Evolutionary conservation across 64 coral and sea anemone genomes (phyloP).

Genomic region (Actinia equina): DNA sequence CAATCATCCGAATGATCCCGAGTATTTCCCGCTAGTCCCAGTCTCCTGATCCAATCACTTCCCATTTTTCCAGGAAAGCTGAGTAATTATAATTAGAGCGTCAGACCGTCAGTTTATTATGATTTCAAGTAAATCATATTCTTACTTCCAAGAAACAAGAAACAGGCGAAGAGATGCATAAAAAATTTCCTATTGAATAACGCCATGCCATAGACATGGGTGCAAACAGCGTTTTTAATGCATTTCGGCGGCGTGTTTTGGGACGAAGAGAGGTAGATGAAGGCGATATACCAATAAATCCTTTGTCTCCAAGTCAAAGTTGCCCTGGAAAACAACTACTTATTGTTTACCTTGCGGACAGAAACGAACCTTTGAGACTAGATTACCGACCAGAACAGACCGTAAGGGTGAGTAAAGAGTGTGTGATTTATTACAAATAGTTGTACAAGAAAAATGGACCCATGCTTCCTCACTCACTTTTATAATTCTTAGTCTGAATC

Average conservation of each 20-base stretch:
- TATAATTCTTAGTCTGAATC: neutral
- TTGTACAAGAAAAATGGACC: neutral
- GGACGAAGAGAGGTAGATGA: neutral
- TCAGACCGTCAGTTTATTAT: neutral
- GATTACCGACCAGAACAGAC: slow-evolving; percentile 46
- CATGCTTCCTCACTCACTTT: too few relatives aligned
- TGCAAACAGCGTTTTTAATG: slow-evolving; percentile 2
- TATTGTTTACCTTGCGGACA: neutral
- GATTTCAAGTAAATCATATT: neutral
- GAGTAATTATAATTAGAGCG: too few relatives aligned
- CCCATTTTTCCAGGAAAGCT: neutral
- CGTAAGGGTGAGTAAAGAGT: slow-evolving; percentile 29
- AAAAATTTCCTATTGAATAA: neutral
- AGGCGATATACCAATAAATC: slow-evolving; percentile 3
- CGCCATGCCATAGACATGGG: neutral
- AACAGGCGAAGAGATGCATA: neutral
- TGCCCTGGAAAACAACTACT: neutral
- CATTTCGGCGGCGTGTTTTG: slow-evolving; percentile 5
- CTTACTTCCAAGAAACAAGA: neutral
- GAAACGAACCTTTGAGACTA: slow-evolving; percentile 18
- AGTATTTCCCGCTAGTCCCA: neutral
- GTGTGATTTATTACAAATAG: neutral
- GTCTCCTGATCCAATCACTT: neutral
- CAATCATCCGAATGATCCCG: neutral
- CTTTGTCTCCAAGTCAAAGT: neutral